Evolutionary conservation across 2,797 vertebrate species (phyloP).

Genomic region (Chaetophractus vellerosus): DNA sequence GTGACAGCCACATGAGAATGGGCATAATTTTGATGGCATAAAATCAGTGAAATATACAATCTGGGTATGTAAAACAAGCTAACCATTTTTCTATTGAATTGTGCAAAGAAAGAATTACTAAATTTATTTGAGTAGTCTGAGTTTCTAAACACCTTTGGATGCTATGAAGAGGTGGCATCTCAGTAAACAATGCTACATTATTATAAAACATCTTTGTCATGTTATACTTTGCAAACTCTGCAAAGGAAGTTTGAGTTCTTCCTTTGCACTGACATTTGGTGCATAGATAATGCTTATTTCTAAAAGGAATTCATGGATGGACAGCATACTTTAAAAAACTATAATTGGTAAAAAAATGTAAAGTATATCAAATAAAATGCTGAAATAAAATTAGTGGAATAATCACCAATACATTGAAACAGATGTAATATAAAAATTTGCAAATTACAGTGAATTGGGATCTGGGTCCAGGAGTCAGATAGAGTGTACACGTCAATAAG

Average conservation of each 20-base stretch:
- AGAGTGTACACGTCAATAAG: neutral
- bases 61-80: neutral
- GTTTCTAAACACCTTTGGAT: neutral
- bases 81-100: neutral
- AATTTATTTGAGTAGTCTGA: neutral
- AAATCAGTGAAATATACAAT: conserved; percentile 14
- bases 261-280: neutral
- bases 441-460: neutral
- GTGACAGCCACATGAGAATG: neutral
- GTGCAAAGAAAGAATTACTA: neutral
- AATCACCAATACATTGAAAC: neutral
- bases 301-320: neutral
- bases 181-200: neutral
- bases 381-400: neutral
- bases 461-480: neutral
- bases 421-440: neutral
- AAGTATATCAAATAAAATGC: neutral
- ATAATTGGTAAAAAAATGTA: neutral
- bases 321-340: neutral
- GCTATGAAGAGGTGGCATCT: neutral
- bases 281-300: neutral
- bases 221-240: neutral
- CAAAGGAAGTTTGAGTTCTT: neutral
- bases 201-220: neutral
- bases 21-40: conserved; percentile 14